phyloP scores from a whole-genome alignment of 1,140 invertebrate species.

The Bombus waltoni region DNA sequence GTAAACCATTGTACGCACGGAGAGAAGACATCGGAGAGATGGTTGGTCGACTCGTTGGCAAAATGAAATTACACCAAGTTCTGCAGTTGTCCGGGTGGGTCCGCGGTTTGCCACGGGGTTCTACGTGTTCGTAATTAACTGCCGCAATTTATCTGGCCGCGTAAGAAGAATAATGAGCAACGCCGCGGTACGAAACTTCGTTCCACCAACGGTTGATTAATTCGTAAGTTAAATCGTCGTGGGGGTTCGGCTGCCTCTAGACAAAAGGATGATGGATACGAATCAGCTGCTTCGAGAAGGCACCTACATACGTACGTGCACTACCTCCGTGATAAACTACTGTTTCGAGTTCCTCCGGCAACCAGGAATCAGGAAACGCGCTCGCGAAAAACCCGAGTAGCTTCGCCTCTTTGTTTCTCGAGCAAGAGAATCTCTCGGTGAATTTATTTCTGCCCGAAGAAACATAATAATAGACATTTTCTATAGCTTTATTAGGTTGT shows the following conservation, averaged over 20 bases:
- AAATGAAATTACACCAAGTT: constrained; percentile 37
- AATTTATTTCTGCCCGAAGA: no score
- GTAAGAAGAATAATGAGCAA: constrained; percentile 54
- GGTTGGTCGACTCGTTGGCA: not conserved
- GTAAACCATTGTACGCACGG: not conserved
- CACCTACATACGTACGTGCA: not conserved
- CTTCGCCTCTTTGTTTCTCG: not conserved
- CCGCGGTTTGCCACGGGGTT: constrained; percentile 3
- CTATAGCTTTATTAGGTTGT: no score
- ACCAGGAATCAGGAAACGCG: not conserved
- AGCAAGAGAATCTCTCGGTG: not conserved
- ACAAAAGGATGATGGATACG: constrained; percentile 60
- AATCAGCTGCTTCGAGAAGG: constrained; percentile 36
- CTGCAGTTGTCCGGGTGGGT: not conserved
- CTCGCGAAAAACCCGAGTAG: not conserved
- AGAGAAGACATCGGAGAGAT: not conserved
- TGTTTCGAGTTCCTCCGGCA: not conserved
- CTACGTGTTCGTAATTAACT: constrained; percentile 51
- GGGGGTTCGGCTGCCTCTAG: constrained; percentile 29
- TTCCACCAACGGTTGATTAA: constrained; percentile 52
- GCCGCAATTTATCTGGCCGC: constrained; percentile 44
- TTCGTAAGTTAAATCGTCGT: constrained; percentile 57
- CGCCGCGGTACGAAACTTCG: constrained; percentile 23
- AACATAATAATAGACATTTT: no score
- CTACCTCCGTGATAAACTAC: constrained; percentile 4